Base-by-base conservation (phyloP, 2,888 invertebrate species). In the Automeris io region DNA sequence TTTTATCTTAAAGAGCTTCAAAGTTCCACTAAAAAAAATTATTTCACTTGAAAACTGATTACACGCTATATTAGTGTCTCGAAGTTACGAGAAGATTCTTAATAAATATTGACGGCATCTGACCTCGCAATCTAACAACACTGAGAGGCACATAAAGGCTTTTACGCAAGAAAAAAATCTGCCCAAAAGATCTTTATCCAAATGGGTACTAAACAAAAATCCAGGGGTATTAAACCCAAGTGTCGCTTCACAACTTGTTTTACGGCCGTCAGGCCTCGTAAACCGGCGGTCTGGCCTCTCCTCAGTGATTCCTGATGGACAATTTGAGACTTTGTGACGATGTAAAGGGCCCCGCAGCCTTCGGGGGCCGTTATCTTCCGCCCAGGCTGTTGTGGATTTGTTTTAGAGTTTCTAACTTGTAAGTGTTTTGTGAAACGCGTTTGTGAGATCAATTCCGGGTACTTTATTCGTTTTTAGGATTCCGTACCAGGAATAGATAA, bases 231-330 rank as follows among this genome's bases (percentile, higher is more conserved):
- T 75, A 77, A 72, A 69, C 69, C 50, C 50, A 69, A 72, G 76
- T 74, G 78, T 72, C 76, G 75, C 32, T 80, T 81, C 65, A 61
- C 74, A 66, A 70, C 71, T 70, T 73, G 78, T 81, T 80, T 78
- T 77, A 79, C 74, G 71, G 70, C 64, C 57, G 60, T 63, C 67
- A 62, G 63, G 65, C 72, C 54, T 74, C 73, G 77, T 81, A 82
- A 82, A 82, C 70, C 73, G 64, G 58, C 33, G 26, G 39, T 16
- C 31, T 18, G 24, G 19, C 11, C 26, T 25, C 25, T 38, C 64
- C 67, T 70, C 78, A 74, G 72, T 80, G 80, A 80, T 79, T 75
- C 75, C 73, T 82, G 83, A 85, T 83, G 81, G 85, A 80, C 83
- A 80, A 75, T 85, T 83, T 77, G 79, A 72, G 82, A 79, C 72